Conservation (phyloP, 35 echinoderm and acorn worm species). For the Ophiothrix spiculata region DNA sequence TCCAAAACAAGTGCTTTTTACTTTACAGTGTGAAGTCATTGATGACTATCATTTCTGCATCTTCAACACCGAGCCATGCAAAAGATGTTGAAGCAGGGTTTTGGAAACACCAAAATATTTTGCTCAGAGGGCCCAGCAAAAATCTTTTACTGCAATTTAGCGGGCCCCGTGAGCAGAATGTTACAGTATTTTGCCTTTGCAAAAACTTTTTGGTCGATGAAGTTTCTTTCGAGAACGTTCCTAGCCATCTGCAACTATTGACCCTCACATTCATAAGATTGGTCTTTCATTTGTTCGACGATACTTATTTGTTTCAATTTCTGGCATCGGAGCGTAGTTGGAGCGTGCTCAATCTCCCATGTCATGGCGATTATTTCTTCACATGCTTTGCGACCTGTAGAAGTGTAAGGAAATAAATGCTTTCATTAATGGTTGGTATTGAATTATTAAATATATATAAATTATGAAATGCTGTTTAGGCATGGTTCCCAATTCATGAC, state of each 20-base stretch:
- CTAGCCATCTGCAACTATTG: background rate
- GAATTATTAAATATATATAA: no score
- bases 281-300: background rate
- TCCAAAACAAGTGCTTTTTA: no score
- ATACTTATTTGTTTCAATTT: background rate
- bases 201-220: background rate
- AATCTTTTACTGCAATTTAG: constrained; percentile 43
- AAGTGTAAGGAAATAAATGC: no score
- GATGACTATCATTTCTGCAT: constrained; percentile 24
- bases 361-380: background rate
- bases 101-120: constrained; percentile 12
- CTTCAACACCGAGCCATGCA: constrained; percentile 36
- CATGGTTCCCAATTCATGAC: no score
- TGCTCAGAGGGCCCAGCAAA: background rate
- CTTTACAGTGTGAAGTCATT: constrained; percentile 42
- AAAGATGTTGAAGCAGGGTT: constrained; percentile 26
- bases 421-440: no score
- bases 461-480: no score
- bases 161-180: constrained; percentile 35
- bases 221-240: background rate
- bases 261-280: background rate
- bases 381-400: background rate
- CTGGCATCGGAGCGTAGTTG: background rate
- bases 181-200: constrained; percentile 18
- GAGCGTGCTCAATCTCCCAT: background rate